phyloP scores from a whole-genome alignment of 2,113 vertebrate genomes.

The Neomonachus schauinslandi region DNA sequence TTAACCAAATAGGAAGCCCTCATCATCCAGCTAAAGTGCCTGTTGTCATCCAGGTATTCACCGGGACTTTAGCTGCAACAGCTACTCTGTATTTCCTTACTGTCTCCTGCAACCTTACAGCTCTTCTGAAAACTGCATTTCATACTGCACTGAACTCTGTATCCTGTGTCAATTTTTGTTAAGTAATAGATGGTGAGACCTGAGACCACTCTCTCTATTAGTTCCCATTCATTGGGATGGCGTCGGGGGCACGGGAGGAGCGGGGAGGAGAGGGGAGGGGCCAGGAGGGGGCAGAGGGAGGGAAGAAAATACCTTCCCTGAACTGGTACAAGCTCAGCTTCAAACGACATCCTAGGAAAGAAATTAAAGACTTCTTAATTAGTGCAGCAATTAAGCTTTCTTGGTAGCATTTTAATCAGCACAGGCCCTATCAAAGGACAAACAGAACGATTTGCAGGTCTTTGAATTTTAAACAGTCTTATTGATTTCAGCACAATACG shows the following conservation, averaged over 20 bases:
- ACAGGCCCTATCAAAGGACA: conserved; percentile 93
- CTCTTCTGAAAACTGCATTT: conserved; percentile 81
- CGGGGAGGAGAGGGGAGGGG: conserved; percentile 58
- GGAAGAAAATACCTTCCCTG: conserved; percentile 83
- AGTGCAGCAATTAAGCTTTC: conserved; percentile 93
- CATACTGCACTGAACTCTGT: conserved; percentile 77
- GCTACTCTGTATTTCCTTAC: conserved; percentile 83
- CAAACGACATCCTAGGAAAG: conserved; percentile 91
- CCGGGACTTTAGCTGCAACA: conserved; percentile 78
- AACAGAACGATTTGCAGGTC: conserved; percentile 93
- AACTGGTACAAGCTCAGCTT: conserved; percentile 86
- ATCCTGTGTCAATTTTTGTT: conserved; percentile 76
- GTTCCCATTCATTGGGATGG: conserved; percentile 73
- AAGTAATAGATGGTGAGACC: conserved; percentile 83
- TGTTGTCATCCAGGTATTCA: conserved; percentile 83
- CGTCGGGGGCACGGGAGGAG: neutral
- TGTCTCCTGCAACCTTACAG: conserved; percentile 80
- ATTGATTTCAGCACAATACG: conserved; percentile 90
- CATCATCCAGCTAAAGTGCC: conserved; percentile 56
- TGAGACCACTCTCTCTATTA: conserved; percentile 76
- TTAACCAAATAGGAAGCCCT: conserved; percentile 72
- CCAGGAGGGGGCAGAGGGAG: conserved; percentile 67
- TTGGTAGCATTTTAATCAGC: conserved; percentile 93
- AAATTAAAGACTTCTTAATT: conserved; percentile 94
- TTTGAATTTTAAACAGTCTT: conserved; percentile 93